Base-by-base conservation (phyloP, 2,113 vertebrate species). In the Montifringilla adamsi region DNA sequence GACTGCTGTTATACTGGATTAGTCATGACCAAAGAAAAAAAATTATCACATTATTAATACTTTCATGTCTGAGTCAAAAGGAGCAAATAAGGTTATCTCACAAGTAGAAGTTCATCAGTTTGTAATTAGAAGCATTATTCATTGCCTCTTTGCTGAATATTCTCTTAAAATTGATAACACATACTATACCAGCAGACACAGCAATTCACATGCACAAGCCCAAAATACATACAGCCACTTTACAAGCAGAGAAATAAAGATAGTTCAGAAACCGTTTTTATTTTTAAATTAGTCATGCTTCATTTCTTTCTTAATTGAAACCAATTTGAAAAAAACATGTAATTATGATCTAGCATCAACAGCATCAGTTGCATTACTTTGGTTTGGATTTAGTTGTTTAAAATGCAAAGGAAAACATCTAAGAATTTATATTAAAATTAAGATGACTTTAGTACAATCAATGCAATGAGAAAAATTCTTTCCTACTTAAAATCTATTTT, bases 361-460 rank as follows among this genome's bases (percentile, higher is more conserved):
- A 31, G 37, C 44, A 58, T 17, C 17, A 21, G 6, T 26, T 26
- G 10, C 0, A 9, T 9, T 50, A 50, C 37, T 60, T 66, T 5
- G 5, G 12, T 20, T 78, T 68, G 11, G 15, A 58, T 58, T 56
- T 44, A 47, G 7, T 24, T 62, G 4, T 15, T 49, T 13, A 67
- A 89, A 43, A 50, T 11, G 2, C 21, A 82, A 58, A 59, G 15
- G 18, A 78, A 52, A 22, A n/a, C 2, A 11, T 31, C 47, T 52
- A 17, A 58, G 55, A 73, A 77, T 10, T 15, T 55, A 4, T 7
- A 41, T 39, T 24, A 39, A 62, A 77, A 56, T 20, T 56, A 69
- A 30, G 1, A 44, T 17, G 3, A 41, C 55, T 49, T 50, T 13
- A 41, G 2, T 7, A 27, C 30, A 13, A 59, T 4, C 2, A 1